Percentiles rank a stretch among this genome's conserved stretches.
These are phyloP conservation scores for Alca torda DNA, from an alignment of 2,797 vertebrate species.

Conservation along the genomic window DNA sequence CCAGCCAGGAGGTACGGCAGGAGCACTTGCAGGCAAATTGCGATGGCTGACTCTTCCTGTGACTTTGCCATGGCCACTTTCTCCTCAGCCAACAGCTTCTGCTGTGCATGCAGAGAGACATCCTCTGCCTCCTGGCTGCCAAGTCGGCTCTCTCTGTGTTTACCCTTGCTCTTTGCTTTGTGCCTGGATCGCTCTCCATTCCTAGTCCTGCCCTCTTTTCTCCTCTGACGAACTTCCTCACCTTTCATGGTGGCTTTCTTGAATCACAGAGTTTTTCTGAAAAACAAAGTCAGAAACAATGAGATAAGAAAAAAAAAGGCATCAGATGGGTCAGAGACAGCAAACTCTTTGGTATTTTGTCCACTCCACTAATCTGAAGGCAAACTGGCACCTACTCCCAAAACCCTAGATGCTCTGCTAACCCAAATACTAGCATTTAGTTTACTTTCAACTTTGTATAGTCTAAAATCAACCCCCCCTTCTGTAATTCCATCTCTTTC, in stretches of 20 bases:
- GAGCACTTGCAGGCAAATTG: slow-evolving; percentile 83
- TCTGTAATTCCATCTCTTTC: not conserved
- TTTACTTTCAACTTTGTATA: not conserved
- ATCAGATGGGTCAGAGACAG: not conserved
- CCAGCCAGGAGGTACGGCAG: slow-evolving; percentile 85
- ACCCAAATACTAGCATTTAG: not conserved
- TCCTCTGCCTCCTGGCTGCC: slow-evolving; percentile 75
- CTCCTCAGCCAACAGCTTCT: slow-evolving; percentile 74
- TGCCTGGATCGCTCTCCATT: slow-evolving; percentile 70
- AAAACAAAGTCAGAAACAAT: slow-evolving; percentile 15
- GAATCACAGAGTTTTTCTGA: slow-evolving; percentile 10
- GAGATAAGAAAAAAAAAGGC: not conserved
- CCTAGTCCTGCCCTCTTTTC: slow-evolving; percentile 75
- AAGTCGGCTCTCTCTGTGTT: slow-evolving; percentile 66
- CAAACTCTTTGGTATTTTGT: not conserved
- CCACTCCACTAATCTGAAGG: not conserved
- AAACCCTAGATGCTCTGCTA: not conserved
- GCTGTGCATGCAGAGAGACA: slow-evolving; percentile 67
- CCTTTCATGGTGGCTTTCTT: slow-evolving; percentile 78
- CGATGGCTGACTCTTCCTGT: slow-evolving; percentile 77
- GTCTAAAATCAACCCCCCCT: not conserved
- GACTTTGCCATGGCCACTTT: slow-evolving; percentile 71
- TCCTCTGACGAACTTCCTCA: slow-evolving; percentile 83
- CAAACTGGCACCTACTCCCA: not conserved
- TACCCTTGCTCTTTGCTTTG: slow-evolving; percentile 76